Evolutionary conservation across 1,140 invertebrate species (phyloP), one percentile per base, ranked within the genome.

Genomic region (Dufourea novaeangliae): DNA sequence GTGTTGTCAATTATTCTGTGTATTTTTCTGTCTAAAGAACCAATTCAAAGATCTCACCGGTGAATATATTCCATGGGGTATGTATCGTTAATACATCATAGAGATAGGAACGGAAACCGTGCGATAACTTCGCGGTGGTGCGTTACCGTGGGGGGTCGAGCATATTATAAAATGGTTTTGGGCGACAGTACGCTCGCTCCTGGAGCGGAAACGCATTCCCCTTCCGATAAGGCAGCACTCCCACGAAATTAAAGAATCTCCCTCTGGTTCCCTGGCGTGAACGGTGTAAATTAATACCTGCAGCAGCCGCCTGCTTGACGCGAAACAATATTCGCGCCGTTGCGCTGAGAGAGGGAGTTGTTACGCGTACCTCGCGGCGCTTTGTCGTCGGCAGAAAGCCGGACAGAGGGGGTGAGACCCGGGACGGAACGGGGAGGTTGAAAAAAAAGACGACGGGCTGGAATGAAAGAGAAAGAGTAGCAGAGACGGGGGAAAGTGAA

Each of bases 271-370:
- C 5, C 20, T 17, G 14, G 14, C n/a, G n/a, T 6, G 67, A 62
- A 70, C 74, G 14, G n/a, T 61, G 72, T 68, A 80, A 77, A 80
- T 80, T 80, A 80, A 77, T 67, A 61, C 59, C 32, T 39, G 39
- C 56, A 68, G 34, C 39, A 29, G 14, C 22, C 50, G 71, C 41
- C n/a, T 79, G 46, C 64, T 68, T 37, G 72, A 62, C 25, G 64
- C 54, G 71, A 56, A 75, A 76, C 78, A 79, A 79, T 79, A 76
- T 79, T 76, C 77, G 57, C 61, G 32, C 17, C 20, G n/a, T n/a
- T 25, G 41, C 17, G 5, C 6, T 10, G n/a, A n/a, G 25, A n/a
- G 54, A 22, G 66, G 74, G 20, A 25, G 37, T 71, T 77, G 57
- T 62, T 77, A 70, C 67, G 67, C 67, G 67, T n/a, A n/a, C n/a